Percentiles rank a stretch among this genome's conserved stretches.
These are phyloP conservation scores for Nephrotoma flavescens DNA, from an alignment of 2,888 invertebrate species.

Conservation along the genomic window DNA sequence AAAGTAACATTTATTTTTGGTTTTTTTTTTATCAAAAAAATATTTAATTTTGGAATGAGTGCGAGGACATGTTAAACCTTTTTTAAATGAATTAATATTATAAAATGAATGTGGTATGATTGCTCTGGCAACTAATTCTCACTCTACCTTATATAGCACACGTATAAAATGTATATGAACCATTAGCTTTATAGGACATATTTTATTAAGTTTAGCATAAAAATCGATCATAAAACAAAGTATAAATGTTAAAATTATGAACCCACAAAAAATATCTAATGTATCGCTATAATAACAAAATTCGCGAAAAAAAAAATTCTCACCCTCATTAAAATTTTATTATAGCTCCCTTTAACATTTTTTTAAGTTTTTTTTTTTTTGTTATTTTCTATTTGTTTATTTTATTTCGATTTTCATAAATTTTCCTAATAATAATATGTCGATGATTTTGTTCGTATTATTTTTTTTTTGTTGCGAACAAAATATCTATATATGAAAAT, in stretches of 20 bases:
- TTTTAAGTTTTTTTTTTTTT: neutral
- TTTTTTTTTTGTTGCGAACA: neutral
- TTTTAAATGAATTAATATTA: neutral
- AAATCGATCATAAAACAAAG: neutral
- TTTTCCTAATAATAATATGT: neutral
- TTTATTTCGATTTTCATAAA: neutral
- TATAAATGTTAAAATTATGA: neutral
- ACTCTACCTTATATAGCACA: neutral
- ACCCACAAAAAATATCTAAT: neutral
- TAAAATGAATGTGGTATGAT: neutral
- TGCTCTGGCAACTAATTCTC: neutral
- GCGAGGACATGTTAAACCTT: neutral
- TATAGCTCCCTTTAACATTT: neutral
- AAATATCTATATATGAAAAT: neutral
- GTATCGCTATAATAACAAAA: neutral
- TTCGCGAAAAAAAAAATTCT: neutral
- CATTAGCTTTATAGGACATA: neutral
- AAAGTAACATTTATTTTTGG: neutral
- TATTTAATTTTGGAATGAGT: neutral
- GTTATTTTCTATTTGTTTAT: neutral
- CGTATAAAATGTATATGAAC: neutral
- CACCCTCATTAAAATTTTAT: neutral
- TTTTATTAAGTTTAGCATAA: neutral
- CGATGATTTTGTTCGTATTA: neutral
- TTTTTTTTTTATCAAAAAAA: neutral